Evolutionary conservation across 2,888 invertebrate genomes (phyloP).

Genomic region (Cataglyphis altisquamis): DNA sequence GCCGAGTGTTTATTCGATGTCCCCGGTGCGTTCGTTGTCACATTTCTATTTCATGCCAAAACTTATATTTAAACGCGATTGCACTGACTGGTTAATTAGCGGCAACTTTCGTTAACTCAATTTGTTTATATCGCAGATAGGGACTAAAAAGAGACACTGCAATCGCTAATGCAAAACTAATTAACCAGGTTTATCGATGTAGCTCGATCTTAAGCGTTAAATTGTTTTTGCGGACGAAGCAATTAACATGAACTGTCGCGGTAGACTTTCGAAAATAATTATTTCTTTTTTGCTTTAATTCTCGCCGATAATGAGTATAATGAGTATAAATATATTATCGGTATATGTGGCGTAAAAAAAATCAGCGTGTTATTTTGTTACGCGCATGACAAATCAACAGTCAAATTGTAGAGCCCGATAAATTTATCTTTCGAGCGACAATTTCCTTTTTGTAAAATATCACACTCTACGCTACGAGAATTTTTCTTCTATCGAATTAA

Average conservation of each 20-base stretch:
- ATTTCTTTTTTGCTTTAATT: neutral
- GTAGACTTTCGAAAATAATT: neutral
- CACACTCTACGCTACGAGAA: neutral
- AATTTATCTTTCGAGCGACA: conserved; percentile 10
- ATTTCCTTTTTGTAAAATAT: neutral
- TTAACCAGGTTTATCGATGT: conserved; percentile 20
- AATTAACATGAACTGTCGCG: neutral
- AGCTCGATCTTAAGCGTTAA: neutral
- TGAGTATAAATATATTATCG: neutral
- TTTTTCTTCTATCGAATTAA: conserved; percentile 11
- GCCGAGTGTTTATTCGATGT: neutral
- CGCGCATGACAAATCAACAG: conserved; percentile 24
- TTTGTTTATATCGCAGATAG: neutral
- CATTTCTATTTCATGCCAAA: neutral
- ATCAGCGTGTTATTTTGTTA: neutral
- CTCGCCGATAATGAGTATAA: conserved; percentile 5
- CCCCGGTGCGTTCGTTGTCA: conserved; percentile 1
- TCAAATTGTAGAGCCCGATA: neutral
- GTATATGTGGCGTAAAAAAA: neutral
- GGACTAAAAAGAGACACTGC: neutral
- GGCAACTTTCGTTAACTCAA: conserved; percentile 33
- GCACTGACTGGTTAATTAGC: conserved; percentile 8
- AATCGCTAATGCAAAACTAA: conserved; percentile 10
- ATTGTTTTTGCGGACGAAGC: conserved; percentile 3
- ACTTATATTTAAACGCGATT: conserved; percentile 32